These are phyloP conservation scores for Trichomalopsis sarcophagae DNA, from an alignment of 1,140 invertebrate species.

Conservation along the genomic window DNA sequence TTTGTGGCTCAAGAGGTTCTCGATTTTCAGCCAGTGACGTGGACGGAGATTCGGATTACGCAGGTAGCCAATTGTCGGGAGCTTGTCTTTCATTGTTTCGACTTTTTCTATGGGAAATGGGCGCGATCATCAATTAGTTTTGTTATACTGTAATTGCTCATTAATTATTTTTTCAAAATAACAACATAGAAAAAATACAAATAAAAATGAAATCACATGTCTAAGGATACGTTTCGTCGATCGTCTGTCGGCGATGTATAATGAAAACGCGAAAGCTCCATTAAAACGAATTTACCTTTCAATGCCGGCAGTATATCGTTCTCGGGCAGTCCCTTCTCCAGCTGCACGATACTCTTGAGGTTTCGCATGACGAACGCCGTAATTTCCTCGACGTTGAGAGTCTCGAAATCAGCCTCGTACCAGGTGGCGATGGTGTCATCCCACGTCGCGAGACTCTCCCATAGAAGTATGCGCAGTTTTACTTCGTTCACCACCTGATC, in stretches of 20 bases:
- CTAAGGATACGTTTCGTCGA: no score
- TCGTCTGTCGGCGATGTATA: no score
- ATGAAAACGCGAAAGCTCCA: no score
- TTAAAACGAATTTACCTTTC: constrained; percentile 68
- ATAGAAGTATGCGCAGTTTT: constrained; percentile 85
- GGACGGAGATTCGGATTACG: constrained; percentile 84
- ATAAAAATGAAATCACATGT: no score
- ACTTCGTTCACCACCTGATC: constrained; percentile 86
- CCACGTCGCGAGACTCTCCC: constrained; percentile 86
- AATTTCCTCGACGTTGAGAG: constrained; percentile 83
- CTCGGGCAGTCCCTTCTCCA: constrained; percentile 85
- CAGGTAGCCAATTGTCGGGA: constrained; percentile 84
- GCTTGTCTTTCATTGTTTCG: constrained; percentile 84
- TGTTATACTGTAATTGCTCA: no score
- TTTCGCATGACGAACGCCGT: constrained; percentile 79
- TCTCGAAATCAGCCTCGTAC: constrained; percentile 81
- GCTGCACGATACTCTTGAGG: constrained; percentile 83
- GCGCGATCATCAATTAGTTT: no score
- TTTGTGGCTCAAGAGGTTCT: constrained; percentile 82
- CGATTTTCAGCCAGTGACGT: constrained; percentile 90
- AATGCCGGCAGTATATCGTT: constrained; percentile 86
- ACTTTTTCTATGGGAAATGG: constrained; percentile 76
- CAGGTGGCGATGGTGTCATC: constrained; percentile 77
- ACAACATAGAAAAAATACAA: no score
- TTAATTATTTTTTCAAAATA: no score